These are phyloP conservation scores for Lindbergichthys nudifrons DNA, from an alignment of 2,797 vertebrate genomes.

Conservation along the genomic window DNA sequence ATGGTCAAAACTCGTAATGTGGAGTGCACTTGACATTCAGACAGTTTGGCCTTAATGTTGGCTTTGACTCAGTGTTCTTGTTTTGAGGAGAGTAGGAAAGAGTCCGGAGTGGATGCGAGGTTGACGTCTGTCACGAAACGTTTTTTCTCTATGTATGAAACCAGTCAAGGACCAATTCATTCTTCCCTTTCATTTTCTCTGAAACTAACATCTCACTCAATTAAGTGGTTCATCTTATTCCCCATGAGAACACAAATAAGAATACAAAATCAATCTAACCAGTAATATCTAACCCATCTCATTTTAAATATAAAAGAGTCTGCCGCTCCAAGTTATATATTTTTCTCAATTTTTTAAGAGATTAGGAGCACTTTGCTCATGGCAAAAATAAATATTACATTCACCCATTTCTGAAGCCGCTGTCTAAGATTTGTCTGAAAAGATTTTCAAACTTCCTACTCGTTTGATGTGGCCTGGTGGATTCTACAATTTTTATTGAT, in stretches of 20 bases:
- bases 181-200: neutral
- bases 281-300: neutral
- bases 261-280: neutral
- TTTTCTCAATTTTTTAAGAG: neutral
- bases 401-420: neutral
- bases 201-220: neutral
- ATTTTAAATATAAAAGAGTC: slow-evolving; percentile 2
- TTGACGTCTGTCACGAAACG: neutral
- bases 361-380: neutral
- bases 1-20: neutral
- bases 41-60: neutral
- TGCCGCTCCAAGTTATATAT: slow-evolving; percentile 2
- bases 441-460: neutral
- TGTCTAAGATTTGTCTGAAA: neutral
- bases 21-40: neutral
- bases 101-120: slow-evolving; percentile 13
- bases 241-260: neutral
- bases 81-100: neutral
- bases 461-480: neutral
- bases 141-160: slow-evolving; percentile 3
- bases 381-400: neutral
- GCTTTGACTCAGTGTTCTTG: neutral
- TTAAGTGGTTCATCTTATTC: neutral
- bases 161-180: neutral
- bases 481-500: slow-evolving; percentile 1